These are phyloP conservation scores for Scrobipalpa costella DNA, from an alignment of 2,888 invertebrate genomes.

Conservation along the genomic window DNA sequence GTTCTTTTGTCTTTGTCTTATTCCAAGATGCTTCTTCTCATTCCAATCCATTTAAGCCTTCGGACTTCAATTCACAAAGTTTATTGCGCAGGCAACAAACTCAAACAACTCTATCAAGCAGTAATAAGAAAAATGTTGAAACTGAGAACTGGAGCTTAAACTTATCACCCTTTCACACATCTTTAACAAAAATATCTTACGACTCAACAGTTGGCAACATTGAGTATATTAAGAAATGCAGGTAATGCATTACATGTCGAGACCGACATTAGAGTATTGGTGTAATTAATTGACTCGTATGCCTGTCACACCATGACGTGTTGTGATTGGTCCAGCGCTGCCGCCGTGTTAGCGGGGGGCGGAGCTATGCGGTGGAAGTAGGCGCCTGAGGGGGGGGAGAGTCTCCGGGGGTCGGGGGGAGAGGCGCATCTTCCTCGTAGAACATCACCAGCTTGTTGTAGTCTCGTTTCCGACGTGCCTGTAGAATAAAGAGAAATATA, in stretches of 20 bases:
- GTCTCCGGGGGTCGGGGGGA: conserved; percentile 71
- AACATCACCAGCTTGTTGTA: conserved; percentile 84
- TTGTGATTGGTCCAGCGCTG: background rate
- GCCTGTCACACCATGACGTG: conserved; percentile 1
- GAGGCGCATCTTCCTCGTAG: conserved; percentile 86
- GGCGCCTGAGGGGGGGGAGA: background rate
- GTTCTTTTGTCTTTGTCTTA: background rate
- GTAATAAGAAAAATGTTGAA: too few species aligned
- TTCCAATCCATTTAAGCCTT: too few species aligned
- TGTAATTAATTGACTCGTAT: background rate
- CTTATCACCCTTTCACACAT: background rate
- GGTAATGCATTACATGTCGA: conserved; percentile 1
- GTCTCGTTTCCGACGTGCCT: conserved; percentile 51
- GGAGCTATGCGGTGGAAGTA: background rate
- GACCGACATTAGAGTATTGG: background rate
- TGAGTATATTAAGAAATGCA: background rate
- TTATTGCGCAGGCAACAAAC: too few species aligned
- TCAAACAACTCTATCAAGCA: too few species aligned
- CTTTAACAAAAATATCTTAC: background rate
- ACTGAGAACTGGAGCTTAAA: background rate
- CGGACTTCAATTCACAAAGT: too few species aligned
- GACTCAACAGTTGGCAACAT: background rate
- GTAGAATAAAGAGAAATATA: background rate
- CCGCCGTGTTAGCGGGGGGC: background rate
- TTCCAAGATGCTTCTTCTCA: too few species aligned